A percentile compares a stretch with the other conserved stretches of the same genome.
Evolutionary conservation across 1,140 invertebrate genomes (phyloP).

Genomic region (Halesus radiatus): DNA sequence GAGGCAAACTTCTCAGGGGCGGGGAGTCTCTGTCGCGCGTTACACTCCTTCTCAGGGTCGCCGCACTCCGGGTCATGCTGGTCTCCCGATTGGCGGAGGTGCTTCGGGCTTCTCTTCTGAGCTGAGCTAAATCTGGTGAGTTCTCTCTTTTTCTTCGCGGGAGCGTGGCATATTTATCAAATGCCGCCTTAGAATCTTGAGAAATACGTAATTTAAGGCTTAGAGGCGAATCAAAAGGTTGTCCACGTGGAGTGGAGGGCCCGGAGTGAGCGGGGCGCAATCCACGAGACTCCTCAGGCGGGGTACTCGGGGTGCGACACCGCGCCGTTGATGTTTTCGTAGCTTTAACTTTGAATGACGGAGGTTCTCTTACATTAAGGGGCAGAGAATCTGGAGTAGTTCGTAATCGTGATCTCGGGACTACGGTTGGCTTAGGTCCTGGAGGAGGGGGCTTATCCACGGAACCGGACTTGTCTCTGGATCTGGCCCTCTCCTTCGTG

Average conservation of each 20-base stretch:
- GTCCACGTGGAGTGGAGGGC: slow-evolving; percentile 21
- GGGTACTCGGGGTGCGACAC: slow-evolving; percentile 66
- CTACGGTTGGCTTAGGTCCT: slow-evolving; percentile 68
- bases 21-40: slow-evolving; percentile 60
- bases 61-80: slow-evolving; percentile 61
- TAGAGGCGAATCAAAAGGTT: slow-evolving; percentile 61
- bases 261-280: slow-evolving; percentile 54
- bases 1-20: slow-evolving; percentile 69
- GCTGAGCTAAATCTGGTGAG: slow-evolving; percentile 67
- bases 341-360: slow-evolving; percentile 69
- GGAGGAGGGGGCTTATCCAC: slow-evolving; percentile 65
- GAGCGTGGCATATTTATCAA: slow-evolving; percentile 82
- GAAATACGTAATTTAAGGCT: slow-evolving; percentile 61
- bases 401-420: slow-evolving; percentile 71
- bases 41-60: slow-evolving; percentile 64
- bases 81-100: slow-evolving; percentile 64
- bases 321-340: slow-evolving; percentile 72
- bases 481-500: slow-evolving; percentile 69
- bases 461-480: slow-evolving; percentile 68
- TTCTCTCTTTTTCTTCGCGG: slow-evolving; percentile 78
- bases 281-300: slow-evolving; percentile 43
- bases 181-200: slow-evolving; percentile 69
- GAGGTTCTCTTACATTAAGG: slow-evolving; percentile 68
- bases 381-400: slow-evolving; percentile 61
- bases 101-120: slow-evolving; percentile 62